Conservation (phyloP, 2,797 vertebrate species). For the Danio albolineatus region DNA sequence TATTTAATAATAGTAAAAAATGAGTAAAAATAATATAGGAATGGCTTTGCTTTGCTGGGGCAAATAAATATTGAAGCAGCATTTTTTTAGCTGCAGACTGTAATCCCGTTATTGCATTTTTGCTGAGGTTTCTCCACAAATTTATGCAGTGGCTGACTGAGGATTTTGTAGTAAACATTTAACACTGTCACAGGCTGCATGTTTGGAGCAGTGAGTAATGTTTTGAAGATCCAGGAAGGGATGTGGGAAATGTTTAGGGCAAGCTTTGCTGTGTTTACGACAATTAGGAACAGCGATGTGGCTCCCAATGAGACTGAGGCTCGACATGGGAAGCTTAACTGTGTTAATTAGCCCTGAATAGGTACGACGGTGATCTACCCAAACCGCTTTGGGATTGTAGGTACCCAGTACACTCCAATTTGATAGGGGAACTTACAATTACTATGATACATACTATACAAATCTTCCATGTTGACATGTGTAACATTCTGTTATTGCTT, state of each 20-base stretch:
- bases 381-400: constrained; percentile 33
- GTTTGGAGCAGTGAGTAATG: constrained; percentile 9
- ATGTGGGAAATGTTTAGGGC: not conserved
- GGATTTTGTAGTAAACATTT: not conserved
- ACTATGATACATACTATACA: not conserved
- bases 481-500: constrained; percentile 21
- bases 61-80: constrained; percentile 42
- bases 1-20: not conserved
- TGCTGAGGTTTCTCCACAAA: not conserved
- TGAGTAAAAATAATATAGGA: too few relatives aligned
- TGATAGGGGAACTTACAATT: constrained; percentile 33
- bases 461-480: constrained; percentile 15
- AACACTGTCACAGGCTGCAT: not conserved
- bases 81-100: constrained; percentile 35
- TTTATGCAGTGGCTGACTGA: constrained; percentile 29
- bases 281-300: not conserved
- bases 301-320: not conserved
- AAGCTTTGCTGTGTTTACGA: constrained; percentile 12
- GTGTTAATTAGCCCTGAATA: constrained; percentile 26
- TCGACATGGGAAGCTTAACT: constrained; percentile 14
- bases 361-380: not conserved
- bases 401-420: not conserved
- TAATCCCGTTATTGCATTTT: constrained; percentile 47
- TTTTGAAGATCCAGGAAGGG: not conserved
- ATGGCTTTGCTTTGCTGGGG: constrained; percentile 34